These are phyloP conservation scores for Helicorthomorpha holstii DNA, from an alignment of 1,140 invertebrate genomes.

Conservation along the genomic window DNA sequence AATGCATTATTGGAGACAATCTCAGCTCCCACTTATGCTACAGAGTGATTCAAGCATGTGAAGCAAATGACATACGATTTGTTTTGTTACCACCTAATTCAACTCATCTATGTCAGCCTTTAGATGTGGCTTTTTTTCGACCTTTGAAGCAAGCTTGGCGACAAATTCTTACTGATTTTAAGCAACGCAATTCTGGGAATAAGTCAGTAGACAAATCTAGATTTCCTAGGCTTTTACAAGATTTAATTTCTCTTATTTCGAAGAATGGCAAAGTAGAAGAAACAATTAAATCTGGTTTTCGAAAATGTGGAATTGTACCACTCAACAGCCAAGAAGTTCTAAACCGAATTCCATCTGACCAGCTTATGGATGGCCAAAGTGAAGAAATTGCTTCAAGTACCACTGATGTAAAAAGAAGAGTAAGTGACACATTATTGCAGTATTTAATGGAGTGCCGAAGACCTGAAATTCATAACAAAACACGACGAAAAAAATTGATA, in stretches of 20 bases:
- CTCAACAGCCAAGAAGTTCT: slow-evolving; percentile 15
- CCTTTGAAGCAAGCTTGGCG: slow-evolving; percentile 22
- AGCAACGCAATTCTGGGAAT: slow-evolving; percentile 15
- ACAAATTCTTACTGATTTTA: slow-evolving; percentile 20
- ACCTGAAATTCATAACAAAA: neutral
- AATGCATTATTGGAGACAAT: slow-evolving; percentile 26
- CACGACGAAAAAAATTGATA: neutral
- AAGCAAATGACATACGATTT: slow-evolving; percentile 22
- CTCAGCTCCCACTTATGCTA: slow-evolving; percentile 22
- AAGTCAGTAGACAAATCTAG: slow-evolving; percentile 12
- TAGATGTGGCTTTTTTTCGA: slow-evolving; percentile 26
- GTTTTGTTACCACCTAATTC: slow-evolving; percentile 23
- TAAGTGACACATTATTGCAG: neutral
- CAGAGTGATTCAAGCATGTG: slow-evolving; percentile 17
- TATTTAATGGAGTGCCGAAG: neutral
- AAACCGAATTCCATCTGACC: neutral
- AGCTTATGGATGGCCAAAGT: neutral
- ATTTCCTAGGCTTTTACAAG: slow-evolving; percentile 16
- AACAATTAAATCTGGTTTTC: slow-evolving; percentile 16
- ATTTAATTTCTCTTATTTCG: slow-evolving; percentile 10
- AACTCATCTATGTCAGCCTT: slow-evolving; percentile 24
- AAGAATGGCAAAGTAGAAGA: slow-evolving; percentile 3
- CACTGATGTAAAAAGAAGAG: neutral
- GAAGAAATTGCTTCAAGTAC: too few relatives aligned
- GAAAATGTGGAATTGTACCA: slow-evolving; percentile 16